A percentile compares a stretch with the other conserved stretches of the same genome.
These are phyloP conservation scores for Hippopotamyrus pictus DNA, from an alignment of 2,797 vertebrate species.

Conservation along the genomic window DNA sequence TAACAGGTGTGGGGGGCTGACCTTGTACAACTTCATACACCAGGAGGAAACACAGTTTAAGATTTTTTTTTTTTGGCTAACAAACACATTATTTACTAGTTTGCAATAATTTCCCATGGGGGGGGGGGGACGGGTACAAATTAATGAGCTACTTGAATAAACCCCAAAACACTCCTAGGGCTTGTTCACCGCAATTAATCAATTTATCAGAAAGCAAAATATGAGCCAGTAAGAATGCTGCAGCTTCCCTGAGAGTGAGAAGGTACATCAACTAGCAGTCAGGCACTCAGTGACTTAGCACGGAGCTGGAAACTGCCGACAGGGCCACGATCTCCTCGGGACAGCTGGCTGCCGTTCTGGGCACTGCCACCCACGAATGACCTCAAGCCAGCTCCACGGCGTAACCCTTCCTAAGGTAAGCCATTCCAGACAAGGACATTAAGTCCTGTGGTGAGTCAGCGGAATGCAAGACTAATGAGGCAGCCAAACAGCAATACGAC, in stretches of 20 bases:
- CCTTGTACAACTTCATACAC: not conserved
- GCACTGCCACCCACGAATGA: not conserved
- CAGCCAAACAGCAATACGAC: not conserved
- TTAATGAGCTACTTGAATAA: not conserved
- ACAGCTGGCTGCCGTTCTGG: not conserved
- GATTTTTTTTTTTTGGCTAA: too few relatives aligned
- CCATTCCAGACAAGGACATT: not conserved
- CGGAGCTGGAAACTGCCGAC: not conserved
- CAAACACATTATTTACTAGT: not conserved
- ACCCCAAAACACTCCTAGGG: not conserved
- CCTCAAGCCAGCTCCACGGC: not conserved
- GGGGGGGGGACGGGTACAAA: not conserved
- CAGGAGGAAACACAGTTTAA: not conserved
- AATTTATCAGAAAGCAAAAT: not conserved
- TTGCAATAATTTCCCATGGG: not conserved
- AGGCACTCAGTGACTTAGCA: not conserved
- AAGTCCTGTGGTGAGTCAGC: not conserved
- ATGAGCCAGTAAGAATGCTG: not conserved
- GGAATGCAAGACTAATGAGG: not conserved
- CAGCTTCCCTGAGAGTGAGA: not conserved
- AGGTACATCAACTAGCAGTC: not conserved
- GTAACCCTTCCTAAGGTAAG: not conserved
- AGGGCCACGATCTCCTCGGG: not conserved
- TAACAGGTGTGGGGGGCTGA: not conserved
- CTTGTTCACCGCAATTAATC: not conserved